These are phyloP conservation scores for Siphamia tubifer DNA, from an alignment of 2,113 vertebrate species.

Conservation along the genomic window DNA sequence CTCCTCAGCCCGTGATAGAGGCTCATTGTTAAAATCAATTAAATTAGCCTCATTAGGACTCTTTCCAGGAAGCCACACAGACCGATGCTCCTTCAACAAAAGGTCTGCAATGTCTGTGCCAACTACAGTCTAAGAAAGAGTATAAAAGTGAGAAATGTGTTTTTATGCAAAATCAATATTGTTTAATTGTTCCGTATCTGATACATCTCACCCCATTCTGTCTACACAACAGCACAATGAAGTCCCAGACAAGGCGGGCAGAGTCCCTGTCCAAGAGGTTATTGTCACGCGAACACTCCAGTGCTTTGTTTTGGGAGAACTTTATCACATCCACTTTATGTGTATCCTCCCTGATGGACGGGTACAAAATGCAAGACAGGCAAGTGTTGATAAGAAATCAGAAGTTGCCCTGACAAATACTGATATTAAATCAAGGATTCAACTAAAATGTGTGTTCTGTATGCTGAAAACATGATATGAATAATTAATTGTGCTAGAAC, in stretches of 20 bases:
- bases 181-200: background rate
- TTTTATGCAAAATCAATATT: background rate
- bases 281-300: constrained; percentile 87
- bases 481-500: no score
- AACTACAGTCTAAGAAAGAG: constrained; percentile 86
- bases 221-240: constrained; percentile 91
- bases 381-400: background rate
- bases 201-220: constrained; percentile 90
- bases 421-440: background rate
- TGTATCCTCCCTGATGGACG: constrained; percentile 87
- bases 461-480: no score
- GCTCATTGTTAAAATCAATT: constrained; percentile 95
- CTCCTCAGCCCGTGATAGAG: constrained; percentile 86
- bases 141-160: background rate
- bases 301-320: constrained; percentile 93
- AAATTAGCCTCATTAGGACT: constrained; percentile 95
- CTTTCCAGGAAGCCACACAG: constrained; percentile 95
- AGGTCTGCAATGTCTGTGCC: constrained; percentile 96
- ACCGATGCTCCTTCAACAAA: constrained; percentile 91
- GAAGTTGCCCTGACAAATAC: background rate
- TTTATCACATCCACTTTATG: constrained; percentile 99
- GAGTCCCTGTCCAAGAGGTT: constrained; percentile 92
- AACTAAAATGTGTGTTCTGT: no score
- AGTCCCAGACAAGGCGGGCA: constrained; percentile 92
- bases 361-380: background rate